phyloP scores from a whole-genome alignment of 1,140 invertebrate species.

The Charaxes varanes region DNA sequence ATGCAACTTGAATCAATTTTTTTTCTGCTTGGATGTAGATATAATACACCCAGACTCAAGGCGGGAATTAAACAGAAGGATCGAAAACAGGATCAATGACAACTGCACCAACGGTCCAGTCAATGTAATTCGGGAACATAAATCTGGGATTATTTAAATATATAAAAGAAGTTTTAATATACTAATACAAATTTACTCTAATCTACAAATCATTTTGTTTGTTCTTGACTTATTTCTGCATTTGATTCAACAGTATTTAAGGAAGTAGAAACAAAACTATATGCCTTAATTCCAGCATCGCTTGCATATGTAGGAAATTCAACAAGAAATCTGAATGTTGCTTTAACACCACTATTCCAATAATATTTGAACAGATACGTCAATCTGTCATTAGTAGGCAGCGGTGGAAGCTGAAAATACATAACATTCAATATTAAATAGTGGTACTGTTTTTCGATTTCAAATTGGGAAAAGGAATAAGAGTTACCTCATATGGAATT shows the following conservation, averaged over 20 bases:
- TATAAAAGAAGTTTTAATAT: no score
- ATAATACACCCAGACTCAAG: no score
- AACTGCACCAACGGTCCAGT: no score
- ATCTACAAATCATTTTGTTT: conserved; percentile 25
- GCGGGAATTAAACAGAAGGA: no score
- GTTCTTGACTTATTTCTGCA: conserved; percentile 29
- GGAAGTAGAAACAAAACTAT: conserved; percentile 43
- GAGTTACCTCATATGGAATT: conserved; percentile 73
- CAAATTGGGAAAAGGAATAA: conserved; percentile 12
- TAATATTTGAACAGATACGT: conserved; percentile 71
- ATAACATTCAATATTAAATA: no score
- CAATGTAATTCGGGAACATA: no score
- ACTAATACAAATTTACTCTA: no score
- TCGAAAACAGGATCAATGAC: no score
- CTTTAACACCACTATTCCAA: conserved; percentile 75
- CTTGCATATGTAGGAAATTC: conserved; percentile 63
- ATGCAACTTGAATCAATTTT: no score
- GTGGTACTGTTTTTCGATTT: no score
- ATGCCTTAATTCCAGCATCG: conserved; percentile 53
- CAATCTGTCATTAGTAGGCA: conserved; percentile 70
- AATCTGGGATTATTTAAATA: no score
- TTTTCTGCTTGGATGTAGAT: no score
- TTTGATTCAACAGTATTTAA: conserved; percentile 35
- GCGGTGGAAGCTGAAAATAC: conserved; percentile 68
- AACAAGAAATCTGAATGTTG: conserved; percentile 70